Base-by-base conservation (phyloP, 2,888 invertebrate genomes). In the Serripes groenlandicus region DNA sequence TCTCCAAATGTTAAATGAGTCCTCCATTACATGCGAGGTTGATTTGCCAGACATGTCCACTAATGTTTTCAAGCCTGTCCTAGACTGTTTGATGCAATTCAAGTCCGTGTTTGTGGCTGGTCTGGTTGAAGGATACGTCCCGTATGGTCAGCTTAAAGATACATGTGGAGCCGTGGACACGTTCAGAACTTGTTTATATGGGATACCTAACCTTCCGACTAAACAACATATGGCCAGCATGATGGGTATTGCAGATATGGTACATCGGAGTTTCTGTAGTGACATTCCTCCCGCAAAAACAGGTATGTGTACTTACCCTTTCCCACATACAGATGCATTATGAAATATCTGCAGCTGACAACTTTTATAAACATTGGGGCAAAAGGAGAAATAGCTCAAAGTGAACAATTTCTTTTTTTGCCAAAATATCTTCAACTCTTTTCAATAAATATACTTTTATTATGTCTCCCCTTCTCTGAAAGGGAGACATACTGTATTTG, bases 181-280 rank as follows among this genome's bases (percentile, higher is more conserved):
- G 0, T 76, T 85, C 58, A 42, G 62, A 9, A 9, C n/a, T 3
- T 85, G 81, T 52, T 26, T 81, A 15, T 64, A 49, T 32, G 30
- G 37, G 35, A 70, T 76, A 26, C 49, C 73, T 18, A 70, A 77
- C 37, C 77, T 85, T n/a, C 78, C 54, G 5, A 62, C 58, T 9
- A 79, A 74, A 58, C 28, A 15, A 9, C 62, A 64, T 21, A 54
- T 77, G 21, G 21, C n/a, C 0, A 28, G 7, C 1, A 78, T 85
- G 70, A 32, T 77, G 18, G 35, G 34, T 3, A 58, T 78, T 5
- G 66, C 78, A 9, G 42, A 34, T 9, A 26, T 52, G 9, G 26
- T 85, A 7, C 69, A 75, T 35, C 49, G 49, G n/a, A 32, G 69
- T 11, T 37, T 84, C 9, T 84, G 84, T 58, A 34, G 62, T 62